These are phyloP conservation scores for Erebia aethiops DNA, from an alignment of 2,888 invertebrate genomes.

Conservation along the genomic window DNA sequence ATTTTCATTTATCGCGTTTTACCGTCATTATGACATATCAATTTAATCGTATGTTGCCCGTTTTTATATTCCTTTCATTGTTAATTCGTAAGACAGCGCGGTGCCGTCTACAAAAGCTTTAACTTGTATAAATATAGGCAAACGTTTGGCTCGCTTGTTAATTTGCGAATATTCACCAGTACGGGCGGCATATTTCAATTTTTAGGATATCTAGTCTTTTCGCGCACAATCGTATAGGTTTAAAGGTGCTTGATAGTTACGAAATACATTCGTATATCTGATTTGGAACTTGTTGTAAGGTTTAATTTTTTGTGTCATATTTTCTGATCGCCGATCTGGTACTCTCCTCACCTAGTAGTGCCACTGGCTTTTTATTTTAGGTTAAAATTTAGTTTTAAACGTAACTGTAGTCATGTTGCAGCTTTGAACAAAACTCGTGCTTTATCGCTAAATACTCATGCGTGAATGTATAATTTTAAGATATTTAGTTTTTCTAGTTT, in stretches of 20 bases:
- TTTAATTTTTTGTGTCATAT: constrained; percentile 76
- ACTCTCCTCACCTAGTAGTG: constrained; percentile 70
- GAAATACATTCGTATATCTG: constrained; percentile 60
- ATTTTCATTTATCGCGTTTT: constrained; percentile 14
- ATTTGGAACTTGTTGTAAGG: constrained; percentile 61
- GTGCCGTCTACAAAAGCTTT: constrained; percentile 66
- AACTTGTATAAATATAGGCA: constrained; percentile 41
- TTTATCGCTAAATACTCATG: constrained; percentile 83
- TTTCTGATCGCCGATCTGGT: constrained; percentile 62
- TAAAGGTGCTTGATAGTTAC: constrained; percentile 74
- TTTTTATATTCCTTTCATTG: constrained; percentile 33
- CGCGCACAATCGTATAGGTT: constrained; percentile 75
- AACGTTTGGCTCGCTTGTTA: constrained; percentile 24
- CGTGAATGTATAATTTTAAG: constrained; percentile 77
- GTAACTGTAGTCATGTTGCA: constrained; percentile 77
- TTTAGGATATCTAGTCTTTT: constrained; percentile 77
- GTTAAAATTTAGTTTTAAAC: constrained; percentile 55
- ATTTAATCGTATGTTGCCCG: constrained; percentile 23
- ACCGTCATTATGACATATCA: constrained; percentile 49
- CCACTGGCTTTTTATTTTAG: constrained; percentile 75
- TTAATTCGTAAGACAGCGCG: constrained; percentile 45
- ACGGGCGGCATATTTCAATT: constrained; percentile 42
- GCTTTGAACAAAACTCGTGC: constrained; percentile 80
- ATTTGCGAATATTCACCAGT: constrained; percentile 23
- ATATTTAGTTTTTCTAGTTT: constrained; percentile 56